Conservation (phyloP, 1,140 invertebrate species). For the Oppia nitens region DNA sequence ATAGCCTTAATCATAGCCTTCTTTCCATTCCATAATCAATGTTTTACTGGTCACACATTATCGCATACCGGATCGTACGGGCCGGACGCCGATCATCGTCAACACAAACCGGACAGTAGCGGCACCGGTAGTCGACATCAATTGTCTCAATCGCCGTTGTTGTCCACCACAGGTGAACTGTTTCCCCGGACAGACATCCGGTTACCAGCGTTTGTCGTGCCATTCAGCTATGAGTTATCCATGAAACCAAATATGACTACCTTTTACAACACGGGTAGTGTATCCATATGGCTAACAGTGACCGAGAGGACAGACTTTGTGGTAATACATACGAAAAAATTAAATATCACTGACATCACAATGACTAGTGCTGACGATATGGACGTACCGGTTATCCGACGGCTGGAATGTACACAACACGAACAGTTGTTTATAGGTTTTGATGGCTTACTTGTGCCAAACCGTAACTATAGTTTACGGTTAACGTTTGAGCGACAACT, state of each 20-base stretch:
- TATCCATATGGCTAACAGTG: conserved; percentile 37
- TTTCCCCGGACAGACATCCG: conserved; percentile 79
- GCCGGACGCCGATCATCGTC: no score
- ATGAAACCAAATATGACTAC: conserved; percentile 29
- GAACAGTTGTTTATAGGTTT: conserved; percentile 74
- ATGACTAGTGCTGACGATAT: conserved; percentile 21
- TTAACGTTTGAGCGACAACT: conserved; percentile 64
- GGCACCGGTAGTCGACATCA: conserved; percentile 19
- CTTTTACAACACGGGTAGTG: conserved; percentile 53
- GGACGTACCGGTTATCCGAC: conserved; percentile 44
- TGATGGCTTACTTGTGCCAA: conserved; percentile 36
- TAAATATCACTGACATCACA: conserved; percentile 60
- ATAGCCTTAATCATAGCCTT: conserved; percentile 1
- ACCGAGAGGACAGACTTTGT: conserved; percentile 69
- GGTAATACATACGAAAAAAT: conserved; percentile 71
- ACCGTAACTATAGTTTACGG: conserved; percentile 62
- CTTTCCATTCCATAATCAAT: conserved; percentile 43
- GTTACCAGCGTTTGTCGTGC: conserved; percentile 58
- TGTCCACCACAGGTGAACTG: conserved; percentile 48
- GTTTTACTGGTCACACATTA: no score
- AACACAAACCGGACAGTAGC: conserved; percentile 8
- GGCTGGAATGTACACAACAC: conserved; percentile 57
- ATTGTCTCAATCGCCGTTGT: conserved; percentile 28
- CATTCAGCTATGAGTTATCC: conserved; percentile 67
- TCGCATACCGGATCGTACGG: neutral